These are phyloP conservation scores for Plodia interpunctella DNA, from an alignment of 1,140 invertebrate species.

Conservation along the genomic window DNA sequence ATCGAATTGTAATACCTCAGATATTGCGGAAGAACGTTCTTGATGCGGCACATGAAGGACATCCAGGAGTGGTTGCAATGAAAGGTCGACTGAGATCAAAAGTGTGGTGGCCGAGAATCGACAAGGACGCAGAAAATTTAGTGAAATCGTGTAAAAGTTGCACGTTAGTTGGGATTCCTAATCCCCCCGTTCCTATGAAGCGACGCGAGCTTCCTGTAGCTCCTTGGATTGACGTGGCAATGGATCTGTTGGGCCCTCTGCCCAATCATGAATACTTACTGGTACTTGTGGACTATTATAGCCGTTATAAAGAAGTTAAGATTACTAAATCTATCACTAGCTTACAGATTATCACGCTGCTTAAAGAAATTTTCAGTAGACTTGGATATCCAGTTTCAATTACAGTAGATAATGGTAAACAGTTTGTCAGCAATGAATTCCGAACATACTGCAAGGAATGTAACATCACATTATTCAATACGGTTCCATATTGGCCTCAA, in stretches of 20 bases:
- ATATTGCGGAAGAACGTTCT: constrained; percentile 33
- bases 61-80: constrained; percentile 76
- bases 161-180: constrained; percentile 30
- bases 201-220: constrained; percentile 27
- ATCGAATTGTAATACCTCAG: constrained; percentile 39
- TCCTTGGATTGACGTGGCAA: constrained; percentile 34
- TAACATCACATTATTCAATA: constrained; percentile 32
- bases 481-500: constrained; percentile 41
- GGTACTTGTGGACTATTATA: constrained; percentile 31
- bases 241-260: constrained; percentile 38
- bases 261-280: constrained; percentile 31
- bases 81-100: constrained; percentile 74
- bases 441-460: constrained; percentile 27
- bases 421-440: constrained; percentile 28
- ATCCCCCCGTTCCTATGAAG: constrained; percentile 34
- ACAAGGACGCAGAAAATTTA: constrained; percentile 64
- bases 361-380: constrained; percentile 31
- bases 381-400: constrained; percentile 22
- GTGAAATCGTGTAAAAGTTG: constrained; percentile 69
- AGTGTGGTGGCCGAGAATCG: constrained; percentile 76
- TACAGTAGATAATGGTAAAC: constrained; percentile 36
- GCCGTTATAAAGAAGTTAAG: constrained; percentile 33
- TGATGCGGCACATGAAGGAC: constrained; percentile 62
- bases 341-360: constrained; percentile 25
- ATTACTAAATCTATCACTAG: constrained; percentile 22